Conservation (phyloP, 1,140 invertebrate genomes). For the Streblospio benedicti region DNA sequence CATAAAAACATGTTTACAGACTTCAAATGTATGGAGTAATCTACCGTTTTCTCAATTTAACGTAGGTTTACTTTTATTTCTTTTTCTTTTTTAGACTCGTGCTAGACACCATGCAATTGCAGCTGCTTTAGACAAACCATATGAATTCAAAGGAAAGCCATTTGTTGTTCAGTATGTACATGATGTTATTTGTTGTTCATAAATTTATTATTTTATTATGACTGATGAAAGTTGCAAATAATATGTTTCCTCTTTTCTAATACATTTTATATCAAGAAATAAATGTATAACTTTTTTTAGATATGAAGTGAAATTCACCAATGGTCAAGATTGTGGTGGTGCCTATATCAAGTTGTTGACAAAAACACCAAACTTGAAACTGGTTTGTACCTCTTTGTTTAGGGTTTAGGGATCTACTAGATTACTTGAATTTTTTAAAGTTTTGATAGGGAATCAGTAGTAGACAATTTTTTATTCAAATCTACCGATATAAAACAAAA, state of each 20-base stretch:
- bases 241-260: neutral
- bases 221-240: neutral
- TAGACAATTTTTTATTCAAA: too few relatives aligned
- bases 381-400: too few relatives aligned
- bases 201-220: neutral
- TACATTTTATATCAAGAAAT: neutral
- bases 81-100: slow-evolving; percentile 57
- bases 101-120: slow-evolving; percentile 94
- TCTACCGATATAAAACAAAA: too few relatives aligned
- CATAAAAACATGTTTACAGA: neutral
- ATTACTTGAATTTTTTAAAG: too few relatives aligned
- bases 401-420: too few relatives aligned
- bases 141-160: slow-evolving; percentile 75
- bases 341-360: slow-evolving; percentile 89
- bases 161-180: slow-evolving; percentile 83
- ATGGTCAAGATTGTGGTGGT: slow-evolving; percentile 96
- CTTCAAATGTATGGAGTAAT: neutral
- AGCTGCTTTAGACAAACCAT: slow-evolving; percentile 67
- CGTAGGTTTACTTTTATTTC: neutral
- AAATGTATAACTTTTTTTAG: slow-evolving; percentile 26
- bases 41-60: neutral
- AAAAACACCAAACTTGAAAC: slow-evolving; percentile 56
- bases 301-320: slow-evolving; percentile 62
- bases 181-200: neutral
- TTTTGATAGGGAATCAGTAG: too few relatives aligned